These are phyloP conservation scores for Synanthedon formicaeformis DNA, from an alignment of 2,888 invertebrate genomes.

Conservation along the genomic window DNA sequence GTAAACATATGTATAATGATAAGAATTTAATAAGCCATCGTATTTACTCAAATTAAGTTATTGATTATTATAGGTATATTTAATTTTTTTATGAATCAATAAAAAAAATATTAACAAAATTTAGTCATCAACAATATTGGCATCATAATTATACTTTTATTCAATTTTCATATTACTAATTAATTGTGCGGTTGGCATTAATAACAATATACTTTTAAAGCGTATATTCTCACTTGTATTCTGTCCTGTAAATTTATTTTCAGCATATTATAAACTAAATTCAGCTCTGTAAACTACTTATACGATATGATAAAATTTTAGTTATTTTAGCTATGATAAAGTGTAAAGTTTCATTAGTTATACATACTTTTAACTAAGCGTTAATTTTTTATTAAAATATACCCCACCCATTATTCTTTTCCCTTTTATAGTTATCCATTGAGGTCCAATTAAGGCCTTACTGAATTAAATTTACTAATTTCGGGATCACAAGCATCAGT, in stretches of 20 bases:
- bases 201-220: conserved; percentile 36
- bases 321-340: not conserved
- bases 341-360: not conserved
- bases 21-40: no score
- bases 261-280: not conserved
- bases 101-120: not conserved
- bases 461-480: not conserved
- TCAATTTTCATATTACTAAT: not conserved
- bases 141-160: not conserved
- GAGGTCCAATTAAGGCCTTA: not conserved
- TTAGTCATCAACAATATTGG: not conserved
- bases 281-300: not conserved
- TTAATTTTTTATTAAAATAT: not conserved
- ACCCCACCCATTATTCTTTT: not conserved
- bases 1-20: no score
- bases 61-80: no score
- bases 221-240: conserved; percentile 12
- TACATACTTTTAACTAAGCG: not conserved
- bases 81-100: not conserved
- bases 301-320: not conserved
- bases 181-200: conserved; percentile 51
- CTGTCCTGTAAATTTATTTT: not conserved
- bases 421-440: not conserved
- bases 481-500: conserved; percentile 59
- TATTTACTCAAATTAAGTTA: no score